Conservation (phyloP, 1,140 invertebrate genomes). For the Anthonomus grandis region DNA sequence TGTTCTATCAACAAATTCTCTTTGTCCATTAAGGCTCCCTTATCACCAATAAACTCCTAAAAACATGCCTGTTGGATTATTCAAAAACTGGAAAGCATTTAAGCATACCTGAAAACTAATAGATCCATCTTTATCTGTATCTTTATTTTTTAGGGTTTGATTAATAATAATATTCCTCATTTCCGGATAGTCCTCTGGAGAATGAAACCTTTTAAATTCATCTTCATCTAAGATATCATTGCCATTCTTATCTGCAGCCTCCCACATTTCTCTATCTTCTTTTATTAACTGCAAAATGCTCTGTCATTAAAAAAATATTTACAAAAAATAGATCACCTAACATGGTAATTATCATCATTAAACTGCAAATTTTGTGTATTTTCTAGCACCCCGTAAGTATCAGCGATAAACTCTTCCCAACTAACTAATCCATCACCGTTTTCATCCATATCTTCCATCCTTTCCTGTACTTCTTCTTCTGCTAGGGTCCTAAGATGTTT, state of each 20-base stretch:
- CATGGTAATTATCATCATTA: constrained; percentile 35
- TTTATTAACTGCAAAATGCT: constrained; percentile 54
- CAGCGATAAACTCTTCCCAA: constrained; percentile 85
- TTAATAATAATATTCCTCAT: constrained; percentile 84
- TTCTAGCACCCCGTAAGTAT: constrained; percentile 79
- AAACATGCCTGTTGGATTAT: neutral
- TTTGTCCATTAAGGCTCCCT: constrained; percentile 69
- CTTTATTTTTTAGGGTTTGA: constrained; percentile 82
- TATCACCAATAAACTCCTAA: constrained; percentile 73
- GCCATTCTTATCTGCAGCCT: constrained; percentile 79
- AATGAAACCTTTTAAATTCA: constrained; percentile 88
- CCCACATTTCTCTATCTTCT: constrained; percentile 85
- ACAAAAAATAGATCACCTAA: constrained; percentile 15
- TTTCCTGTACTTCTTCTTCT: constrained; percentile 82
- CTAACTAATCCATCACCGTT: constrained; percentile 79
- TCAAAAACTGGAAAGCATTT: neutral
- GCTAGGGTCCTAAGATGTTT: constrained; percentile 70
- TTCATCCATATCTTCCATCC: constrained; percentile 80
- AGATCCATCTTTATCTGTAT: constrained; percentile 77
- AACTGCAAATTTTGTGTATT: too few relatives aligned
- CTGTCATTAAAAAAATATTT: constrained; percentile 12
- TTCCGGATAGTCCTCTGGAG: constrained; percentile 88
- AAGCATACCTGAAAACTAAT: constrained; percentile 65
- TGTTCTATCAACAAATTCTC: constrained; percentile 83
- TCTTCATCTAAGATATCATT: constrained; percentile 73